phyloP scores from a whole-genome alignment of 2,113 vertebrate genomes.

The Rhinoderma darwinii region DNA sequence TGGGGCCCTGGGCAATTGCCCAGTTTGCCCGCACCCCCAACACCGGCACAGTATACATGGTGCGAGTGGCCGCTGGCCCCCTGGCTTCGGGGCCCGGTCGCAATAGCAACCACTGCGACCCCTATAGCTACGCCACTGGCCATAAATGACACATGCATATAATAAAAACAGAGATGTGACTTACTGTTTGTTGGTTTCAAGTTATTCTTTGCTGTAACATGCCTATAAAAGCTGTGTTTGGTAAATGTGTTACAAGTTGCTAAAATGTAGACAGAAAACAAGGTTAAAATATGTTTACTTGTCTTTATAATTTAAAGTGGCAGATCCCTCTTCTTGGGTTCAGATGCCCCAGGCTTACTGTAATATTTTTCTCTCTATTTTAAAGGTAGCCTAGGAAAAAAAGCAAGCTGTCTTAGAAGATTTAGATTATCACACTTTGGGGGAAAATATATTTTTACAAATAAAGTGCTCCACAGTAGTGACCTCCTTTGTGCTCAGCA shows the following conservation, averaged over 20 bases:
- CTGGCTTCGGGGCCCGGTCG: no score
- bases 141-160: neutral
- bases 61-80: no score
- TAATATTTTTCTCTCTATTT: slow-evolving; percentile 71
- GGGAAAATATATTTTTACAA: slow-evolving; percentile 27
- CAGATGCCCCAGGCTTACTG: slow-evolving; percentile 59
- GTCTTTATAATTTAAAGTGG: slow-evolving; percentile 54
- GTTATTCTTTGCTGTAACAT: neutral
- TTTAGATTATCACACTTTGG: slow-evolving; percentile 53
- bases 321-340: slow-evolving; percentile 47
- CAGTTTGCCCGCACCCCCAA: no score
- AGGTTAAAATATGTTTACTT: slow-evolving; percentile 46
- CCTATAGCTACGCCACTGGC: no score
- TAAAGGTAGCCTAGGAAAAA: slow-evolving; percentile 48
- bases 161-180: neutral
- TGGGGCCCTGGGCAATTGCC: no score
- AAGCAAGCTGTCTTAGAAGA: slow-evolving; percentile 47
- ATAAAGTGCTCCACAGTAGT: slow-evolving; percentile 17
- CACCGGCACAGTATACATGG: no score
- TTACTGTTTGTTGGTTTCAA: neutral
- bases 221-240: neutral
- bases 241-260: slow-evolving; percentile 10
- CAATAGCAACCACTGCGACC: no score
- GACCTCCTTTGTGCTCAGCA: neutral
- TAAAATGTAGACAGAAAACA: slow-evolving; percentile 27